phyloP scores from a whole-genome alignment of 2,113 vertebrate genomes.

The Circaetus gallicus region DNA sequence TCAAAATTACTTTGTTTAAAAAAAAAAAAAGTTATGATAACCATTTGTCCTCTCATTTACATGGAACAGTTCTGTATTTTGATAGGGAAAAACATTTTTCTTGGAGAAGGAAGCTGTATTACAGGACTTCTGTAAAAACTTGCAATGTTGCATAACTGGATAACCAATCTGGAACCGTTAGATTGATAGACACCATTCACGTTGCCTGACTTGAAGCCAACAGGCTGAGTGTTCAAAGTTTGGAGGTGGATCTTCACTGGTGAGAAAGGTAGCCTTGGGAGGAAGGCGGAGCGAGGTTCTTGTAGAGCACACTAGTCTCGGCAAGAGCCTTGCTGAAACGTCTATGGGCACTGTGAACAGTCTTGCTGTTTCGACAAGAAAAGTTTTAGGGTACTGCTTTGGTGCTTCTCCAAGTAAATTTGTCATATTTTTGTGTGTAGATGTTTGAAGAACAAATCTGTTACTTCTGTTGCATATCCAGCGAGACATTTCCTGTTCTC shows the following conservation, averaged over 20 bases:
- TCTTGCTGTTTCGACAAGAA: background rate
- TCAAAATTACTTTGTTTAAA: background rate
- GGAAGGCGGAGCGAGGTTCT: background rate
- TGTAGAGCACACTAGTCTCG: too few relatives aligned
- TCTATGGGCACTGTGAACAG: background rate
- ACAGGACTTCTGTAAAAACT: background rate
- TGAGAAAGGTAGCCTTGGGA: background rate
- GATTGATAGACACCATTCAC: too few relatives aligned
- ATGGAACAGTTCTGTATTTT: background rate
- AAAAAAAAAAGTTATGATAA: background rate
- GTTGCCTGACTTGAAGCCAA: background rate
- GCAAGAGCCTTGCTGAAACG: background rate
- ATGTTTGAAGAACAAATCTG: background rate
- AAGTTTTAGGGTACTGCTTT: background rate
- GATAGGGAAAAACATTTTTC: background rate
- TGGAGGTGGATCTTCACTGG: background rate
- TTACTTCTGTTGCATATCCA: background rate
- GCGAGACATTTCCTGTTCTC: background rate
- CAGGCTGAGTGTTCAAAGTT: background rate
- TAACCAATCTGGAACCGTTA: background rate
- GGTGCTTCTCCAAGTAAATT: background rate
- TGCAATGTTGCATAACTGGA: background rate
- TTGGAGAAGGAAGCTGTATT: background rate
- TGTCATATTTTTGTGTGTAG: background rate
- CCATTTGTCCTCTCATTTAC: background rate